These are phyloP conservation scores for Cyanistes caeruleus DNA, from an alignment of 2,113 vertebrate species.

Conservation along the genomic window DNA sequence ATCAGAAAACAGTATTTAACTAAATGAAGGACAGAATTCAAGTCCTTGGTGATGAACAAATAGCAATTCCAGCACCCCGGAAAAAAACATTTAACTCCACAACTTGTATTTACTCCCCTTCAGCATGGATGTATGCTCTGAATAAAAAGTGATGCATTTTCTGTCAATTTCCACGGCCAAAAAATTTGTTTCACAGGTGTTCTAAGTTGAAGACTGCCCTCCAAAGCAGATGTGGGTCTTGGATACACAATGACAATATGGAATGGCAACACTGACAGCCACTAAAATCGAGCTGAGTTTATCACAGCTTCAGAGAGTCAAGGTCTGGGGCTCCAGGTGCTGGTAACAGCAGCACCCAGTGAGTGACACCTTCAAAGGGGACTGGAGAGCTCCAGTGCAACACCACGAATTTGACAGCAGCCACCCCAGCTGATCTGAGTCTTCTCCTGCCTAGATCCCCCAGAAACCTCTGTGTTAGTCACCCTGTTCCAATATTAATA, in stretches of 20 bases:
- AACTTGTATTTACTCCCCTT: neutral
- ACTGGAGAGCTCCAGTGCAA: rapidly evolving
- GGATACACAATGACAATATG: rapidly evolving
- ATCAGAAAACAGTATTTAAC: neutral
- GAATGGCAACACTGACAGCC: neutral
- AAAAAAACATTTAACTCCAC: neutral
- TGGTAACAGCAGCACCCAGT: neutral
- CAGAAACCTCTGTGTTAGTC: neutral
- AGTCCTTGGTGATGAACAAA: neutral
- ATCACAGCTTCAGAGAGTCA: neutral
- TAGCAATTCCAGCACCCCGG: neutral
- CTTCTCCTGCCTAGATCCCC: neutral
- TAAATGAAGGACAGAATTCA: neutral
- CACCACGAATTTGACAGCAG: neutral
- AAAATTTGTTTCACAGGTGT: neutral
- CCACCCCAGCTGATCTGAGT: neutral
- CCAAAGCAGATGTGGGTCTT: neutral
- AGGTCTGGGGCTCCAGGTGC: neutral
- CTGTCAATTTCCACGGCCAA: rapidly evolving
- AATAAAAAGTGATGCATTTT: neutral
- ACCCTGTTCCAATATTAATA: neutral
- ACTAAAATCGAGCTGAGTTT: neutral
- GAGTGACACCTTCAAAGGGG: neutral
- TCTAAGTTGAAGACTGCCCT: neutral
- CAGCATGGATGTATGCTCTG: neutral